Conservation (phyloP, 2,113 vertebrate genomes). For the Heloderma charlesbogerti region DNA sequence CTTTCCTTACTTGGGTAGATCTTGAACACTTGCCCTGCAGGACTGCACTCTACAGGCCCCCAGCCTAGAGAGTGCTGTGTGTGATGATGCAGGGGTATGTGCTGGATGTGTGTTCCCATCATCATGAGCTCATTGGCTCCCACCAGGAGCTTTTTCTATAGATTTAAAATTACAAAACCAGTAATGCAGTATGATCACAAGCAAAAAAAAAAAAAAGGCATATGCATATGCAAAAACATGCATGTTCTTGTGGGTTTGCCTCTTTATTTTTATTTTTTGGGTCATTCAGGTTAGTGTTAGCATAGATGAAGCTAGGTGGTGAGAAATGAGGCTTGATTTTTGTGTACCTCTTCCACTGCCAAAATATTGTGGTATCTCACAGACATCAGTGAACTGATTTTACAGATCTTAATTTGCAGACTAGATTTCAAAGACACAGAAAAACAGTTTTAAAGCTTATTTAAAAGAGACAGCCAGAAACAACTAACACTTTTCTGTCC, state of each 20-base stretch:
- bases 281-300: neutral
- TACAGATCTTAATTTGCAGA: neutral
- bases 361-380: no score
- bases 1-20: neutral
- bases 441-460: neutral
- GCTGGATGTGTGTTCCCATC: no score
- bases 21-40: neutral
- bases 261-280: neutral
- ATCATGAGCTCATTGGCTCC: no score
- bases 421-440: neutral
- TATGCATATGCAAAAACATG: no score
- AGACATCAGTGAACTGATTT: neutral
- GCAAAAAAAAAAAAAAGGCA: no score
- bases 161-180: neutral
- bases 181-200: neutral
- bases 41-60: no score
- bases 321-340: neutral
- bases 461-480: neutral
- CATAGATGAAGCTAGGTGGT: neutral
- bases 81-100: no score
- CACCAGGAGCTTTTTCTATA: neutral
- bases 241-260: neutral
- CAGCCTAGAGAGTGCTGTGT: no score
- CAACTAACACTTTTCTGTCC: neutral
- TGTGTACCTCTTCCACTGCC: neutral